Conservation (phyloP, 2,113 vertebrate species). For the Genyomyrus donnyi region DNA sequence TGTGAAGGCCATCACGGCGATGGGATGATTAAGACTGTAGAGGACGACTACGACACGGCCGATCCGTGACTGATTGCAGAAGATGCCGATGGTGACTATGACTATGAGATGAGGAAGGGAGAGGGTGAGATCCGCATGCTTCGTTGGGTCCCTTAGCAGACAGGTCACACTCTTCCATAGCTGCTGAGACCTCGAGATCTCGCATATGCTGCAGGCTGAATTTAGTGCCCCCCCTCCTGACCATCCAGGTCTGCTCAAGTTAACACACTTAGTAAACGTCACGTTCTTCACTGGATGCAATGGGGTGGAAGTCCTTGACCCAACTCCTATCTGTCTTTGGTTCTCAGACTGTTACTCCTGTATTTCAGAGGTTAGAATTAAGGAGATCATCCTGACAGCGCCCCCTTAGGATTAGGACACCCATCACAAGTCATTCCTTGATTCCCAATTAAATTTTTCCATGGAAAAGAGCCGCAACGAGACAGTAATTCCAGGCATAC, state of each 20-base stretch:
- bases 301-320: not conserved
- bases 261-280: not conserved
- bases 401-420: not conserved
- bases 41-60: not conserved
- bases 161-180: not conserved
- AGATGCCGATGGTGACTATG: not conserved
- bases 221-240: not conserved
- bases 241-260: not conserved
- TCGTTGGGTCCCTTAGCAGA: not conserved
- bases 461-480: not conserved
- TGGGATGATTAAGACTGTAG: not conserved
- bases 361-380: not conserved
- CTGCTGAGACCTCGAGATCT: not conserved
- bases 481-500: not conserved
- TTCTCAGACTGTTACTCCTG: not conserved
- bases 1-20: not conserved
- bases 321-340: not conserved
- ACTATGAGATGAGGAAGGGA: not conserved
- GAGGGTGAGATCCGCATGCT: not conserved
- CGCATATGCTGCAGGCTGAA: not conserved
- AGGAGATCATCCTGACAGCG: not conserved
- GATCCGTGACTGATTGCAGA: not conserved
- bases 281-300: not conserved
- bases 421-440: not conserved
- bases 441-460: not conserved